phyloP scores from a whole-genome alignment of 2,797 vertebrate species.

The Pygocentrus nattereri region DNA sequence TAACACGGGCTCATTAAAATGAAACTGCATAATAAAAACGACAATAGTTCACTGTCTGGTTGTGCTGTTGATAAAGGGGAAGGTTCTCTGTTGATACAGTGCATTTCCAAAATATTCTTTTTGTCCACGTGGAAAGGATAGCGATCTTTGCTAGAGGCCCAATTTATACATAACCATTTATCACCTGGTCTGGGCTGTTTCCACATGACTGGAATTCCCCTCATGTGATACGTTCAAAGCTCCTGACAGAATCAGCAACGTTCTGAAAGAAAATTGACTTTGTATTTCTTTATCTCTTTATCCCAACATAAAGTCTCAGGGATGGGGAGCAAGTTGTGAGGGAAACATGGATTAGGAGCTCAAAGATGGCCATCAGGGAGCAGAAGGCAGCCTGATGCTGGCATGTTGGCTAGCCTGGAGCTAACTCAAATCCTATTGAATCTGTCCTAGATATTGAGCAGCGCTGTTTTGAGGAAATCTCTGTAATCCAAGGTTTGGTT shows the following conservation, averaged over 20 bases:
- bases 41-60: conserved; percentile 38
- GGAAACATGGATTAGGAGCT: conserved; percentile 25
- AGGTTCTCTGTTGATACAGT: neutral
- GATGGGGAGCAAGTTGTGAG: conserved; percentile 35
- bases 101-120: conserved; percentile 7
- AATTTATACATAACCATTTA: conserved; percentile 8
- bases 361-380: conserved; percentile 1
- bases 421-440: conserved; percentile 52
- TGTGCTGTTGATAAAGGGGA: neutral
- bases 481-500: conserved; percentile 3
- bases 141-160: neutral
- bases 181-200: conserved; percentile 45
- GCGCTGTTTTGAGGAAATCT: neutral
- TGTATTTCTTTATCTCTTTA: conserved; percentile 53
- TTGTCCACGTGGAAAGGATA: neutral
- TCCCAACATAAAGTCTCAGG: conserved; percentile 47
- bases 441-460: conserved; percentile 5
- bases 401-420: conserved; percentile 48
- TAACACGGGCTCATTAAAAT: conserved; percentile 37
- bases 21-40: conserved; percentile 14
- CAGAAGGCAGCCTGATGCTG: conserved; percentile 40
- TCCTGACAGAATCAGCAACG: conserved; percentile 22
- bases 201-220: conserved; percentile 29
- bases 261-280: conserved; percentile 50
- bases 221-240: conserved; percentile 15